phyloP scores from a whole-genome alignment of 2,888 invertebrate genomes.

The Brachyopa scutellaris region DNA sequence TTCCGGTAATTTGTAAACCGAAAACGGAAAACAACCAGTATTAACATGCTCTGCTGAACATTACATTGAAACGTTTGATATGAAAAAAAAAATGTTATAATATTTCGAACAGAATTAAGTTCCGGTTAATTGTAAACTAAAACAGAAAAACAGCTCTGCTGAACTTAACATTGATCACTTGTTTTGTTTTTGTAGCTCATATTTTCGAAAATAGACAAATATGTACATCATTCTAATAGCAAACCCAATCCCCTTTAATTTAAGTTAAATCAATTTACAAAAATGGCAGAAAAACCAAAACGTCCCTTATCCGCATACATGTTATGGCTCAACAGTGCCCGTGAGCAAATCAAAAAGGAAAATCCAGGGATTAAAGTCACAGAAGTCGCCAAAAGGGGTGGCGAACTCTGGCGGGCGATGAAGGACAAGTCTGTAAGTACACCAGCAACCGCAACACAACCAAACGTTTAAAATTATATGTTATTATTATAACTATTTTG shows the following conservation, averaged over 20 bases:
- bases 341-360: constrained; percentile 92
- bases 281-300: constrained; percentile 95
- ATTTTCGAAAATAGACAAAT: no score
- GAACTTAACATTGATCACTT: no score
- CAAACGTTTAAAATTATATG: not conserved
- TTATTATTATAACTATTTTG: not conserved
- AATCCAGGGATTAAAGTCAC: constrained; percentile 95
- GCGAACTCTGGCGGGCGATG: constrained; percentile 95
- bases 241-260: not conserved
- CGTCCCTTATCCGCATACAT: constrained; percentile 95
- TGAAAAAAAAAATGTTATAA: no score
- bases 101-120: no score
- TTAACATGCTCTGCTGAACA: no score
- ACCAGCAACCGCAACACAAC: not conserved
- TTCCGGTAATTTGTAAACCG: no score
- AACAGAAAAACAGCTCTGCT: no score
- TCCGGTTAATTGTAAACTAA: no score
- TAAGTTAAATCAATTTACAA: constrained; percentile 74
- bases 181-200: no score
- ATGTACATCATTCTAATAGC: no score
- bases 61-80: no score
- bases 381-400: constrained; percentile 95
- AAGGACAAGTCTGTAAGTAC: constrained; percentile 90
- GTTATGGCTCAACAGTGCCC: constrained; percentile 94
- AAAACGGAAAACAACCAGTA: no score